These are phyloP conservation scores for Buathra laborator DNA, from an alignment of 2,888 invertebrate genomes.

Conservation along the genomic window DNA sequence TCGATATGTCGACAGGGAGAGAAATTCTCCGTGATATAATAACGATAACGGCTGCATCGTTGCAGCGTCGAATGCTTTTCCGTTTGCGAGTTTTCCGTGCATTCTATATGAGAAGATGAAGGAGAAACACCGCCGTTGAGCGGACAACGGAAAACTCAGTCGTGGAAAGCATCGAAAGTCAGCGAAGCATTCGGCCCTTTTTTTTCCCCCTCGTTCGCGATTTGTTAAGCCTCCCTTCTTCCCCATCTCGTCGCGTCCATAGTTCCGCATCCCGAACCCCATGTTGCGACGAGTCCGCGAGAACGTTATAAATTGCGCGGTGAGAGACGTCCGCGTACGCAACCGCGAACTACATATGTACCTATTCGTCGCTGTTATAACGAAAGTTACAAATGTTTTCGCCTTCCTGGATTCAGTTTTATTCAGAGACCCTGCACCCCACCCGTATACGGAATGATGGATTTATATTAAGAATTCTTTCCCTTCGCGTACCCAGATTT, in stretches of 20 bases:
- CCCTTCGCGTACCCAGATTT: background rate
- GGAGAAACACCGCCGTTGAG: constrained; percentile 14
- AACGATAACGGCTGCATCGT: background rate
- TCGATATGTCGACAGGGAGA: background rate
- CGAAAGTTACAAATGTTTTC: constrained; percentile 57
- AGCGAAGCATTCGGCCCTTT: constrained; percentile 45
- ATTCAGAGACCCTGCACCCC: constrained; percentile 9
- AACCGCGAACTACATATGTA: constrained; percentile 64
- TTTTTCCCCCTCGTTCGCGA: constrained; percentile 59
- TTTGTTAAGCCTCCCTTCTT: constrained; percentile 57
- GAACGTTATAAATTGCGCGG: constrained; percentile 63
- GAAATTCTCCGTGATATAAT: background rate
- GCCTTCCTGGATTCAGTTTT: constrained; percentile 38
- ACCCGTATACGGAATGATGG: constrained; percentile 22
- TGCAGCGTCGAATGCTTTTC: background rate
- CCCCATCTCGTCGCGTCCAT: background rate
- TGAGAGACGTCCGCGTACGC: constrained; percentile 60
- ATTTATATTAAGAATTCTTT: constrained; percentile 45
- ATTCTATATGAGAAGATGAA: constrained; percentile 33
- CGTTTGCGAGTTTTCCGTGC: background rate
- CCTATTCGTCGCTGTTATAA: constrained; percentile 55
- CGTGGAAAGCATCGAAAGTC: constrained; percentile 29
- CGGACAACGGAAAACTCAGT: constrained; percentile 12
- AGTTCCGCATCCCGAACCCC: background rate
- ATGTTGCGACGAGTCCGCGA: constrained; percentile 28